Evolutionary conservation across 2,113 vertebrate species (phyloP).

Genomic region (Sebastes fasciatus): DNA sequence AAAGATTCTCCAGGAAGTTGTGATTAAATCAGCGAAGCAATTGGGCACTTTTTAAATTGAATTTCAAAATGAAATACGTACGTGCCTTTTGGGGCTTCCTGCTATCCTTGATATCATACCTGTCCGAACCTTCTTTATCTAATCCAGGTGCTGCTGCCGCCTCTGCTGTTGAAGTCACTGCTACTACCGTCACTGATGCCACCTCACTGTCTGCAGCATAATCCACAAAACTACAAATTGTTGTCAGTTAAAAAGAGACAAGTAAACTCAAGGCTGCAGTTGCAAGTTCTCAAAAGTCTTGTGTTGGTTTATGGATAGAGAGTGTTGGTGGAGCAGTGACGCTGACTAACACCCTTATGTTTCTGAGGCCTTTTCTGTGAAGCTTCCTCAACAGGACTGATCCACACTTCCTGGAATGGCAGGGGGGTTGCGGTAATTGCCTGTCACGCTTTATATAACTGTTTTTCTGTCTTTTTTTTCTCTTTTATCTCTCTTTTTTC

Average conservation of each 20-base stretch:
- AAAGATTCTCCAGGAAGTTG: slow-evolving; percentile 52
- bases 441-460: slow-evolving; percentile 78
- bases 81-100: slow-evolving; percentile 27
- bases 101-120: slow-evolving; percentile 38
- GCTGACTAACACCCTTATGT: slow-evolving; percentile 61
- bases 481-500: slow-evolving; percentile 35
- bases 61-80: not conserved
- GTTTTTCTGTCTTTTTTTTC: slow-evolving; percentile 66
- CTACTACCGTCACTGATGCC: slow-evolving; percentile 56
- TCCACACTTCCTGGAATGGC: slow-evolving; percentile 71
- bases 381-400: slow-evolving; percentile 65
- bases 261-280: not conserved
- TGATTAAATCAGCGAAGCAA: not conserved
- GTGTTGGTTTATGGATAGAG: slow-evolving; percentile 23
- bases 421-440: slow-evolving; percentile 65
- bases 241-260: not conserved
- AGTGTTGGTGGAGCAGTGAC: slow-evolving; percentile 57
- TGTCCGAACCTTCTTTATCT: slow-evolving; percentile 50
- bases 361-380: slow-evolving; percentile 63
- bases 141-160: slow-evolving; percentile 40
- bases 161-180: slow-evolving; percentile 46
- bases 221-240: slow-evolving; percentile 24
- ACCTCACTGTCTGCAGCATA: slow-evolving; percentile 46
- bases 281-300: not conserved
- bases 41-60: not conserved